phyloP scores from a whole-genome alignment of 30 jellyfish, hydroid and myxozoan genomes.

The Turritopsis dohrnii region DNA sequence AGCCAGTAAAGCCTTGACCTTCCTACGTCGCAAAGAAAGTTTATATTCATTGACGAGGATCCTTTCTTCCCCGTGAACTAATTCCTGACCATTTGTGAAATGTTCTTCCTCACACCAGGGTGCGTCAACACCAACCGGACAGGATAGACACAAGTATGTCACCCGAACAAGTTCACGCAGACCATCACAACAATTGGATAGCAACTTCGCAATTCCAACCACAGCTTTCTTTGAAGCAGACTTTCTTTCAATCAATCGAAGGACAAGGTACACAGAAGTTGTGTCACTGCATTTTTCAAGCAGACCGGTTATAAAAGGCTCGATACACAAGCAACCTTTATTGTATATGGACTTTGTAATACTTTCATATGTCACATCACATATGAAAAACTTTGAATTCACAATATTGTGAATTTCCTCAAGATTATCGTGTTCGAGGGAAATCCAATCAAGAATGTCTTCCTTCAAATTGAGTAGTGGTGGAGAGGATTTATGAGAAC shows the following conservation, averaged over 20 bases:
- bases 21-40: background rate
- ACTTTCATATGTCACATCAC: constrained; percentile 1
- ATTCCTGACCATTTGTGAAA: constrained; percentile 14
- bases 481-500: background rate
- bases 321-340: background rate
- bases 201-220: background rate
- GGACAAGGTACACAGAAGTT: background rate
- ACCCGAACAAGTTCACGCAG: background rate
- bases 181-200: background rate
- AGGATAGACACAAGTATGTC: constrained; percentile 2
- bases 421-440: constrained; percentile 6
- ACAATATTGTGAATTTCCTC: constrained; percentile 2
- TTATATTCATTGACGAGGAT: constrained; percentile 10
- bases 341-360: background rate
- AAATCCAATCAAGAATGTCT: background rate
- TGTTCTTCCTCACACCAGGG: constrained; percentile 29
- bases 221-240: constrained; percentile 3
- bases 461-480: background rate
- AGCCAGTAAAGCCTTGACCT: background rate
- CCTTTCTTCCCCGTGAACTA: constrained; percentile 20
- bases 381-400: background rate
- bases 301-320: background rate
- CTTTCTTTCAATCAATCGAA: background rate
- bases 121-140: background rate
- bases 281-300: background rate